Conservation (phyloP, 2,888 invertebrate species). For the Eupithecia dodoneata region DNA sequence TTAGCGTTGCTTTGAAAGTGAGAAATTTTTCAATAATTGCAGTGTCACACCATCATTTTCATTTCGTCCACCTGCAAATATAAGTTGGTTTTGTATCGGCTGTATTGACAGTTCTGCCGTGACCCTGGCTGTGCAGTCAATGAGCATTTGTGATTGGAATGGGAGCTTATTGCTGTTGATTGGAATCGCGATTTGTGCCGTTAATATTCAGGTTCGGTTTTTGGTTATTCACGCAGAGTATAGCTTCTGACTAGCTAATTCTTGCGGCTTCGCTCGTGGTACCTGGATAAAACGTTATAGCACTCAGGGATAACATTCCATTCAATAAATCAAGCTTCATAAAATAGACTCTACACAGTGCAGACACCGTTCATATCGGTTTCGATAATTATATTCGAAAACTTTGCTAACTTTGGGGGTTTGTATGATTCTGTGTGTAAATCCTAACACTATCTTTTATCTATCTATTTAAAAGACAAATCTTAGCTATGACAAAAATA, state of each 20-base stretch:
- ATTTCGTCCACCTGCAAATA: not conserved
- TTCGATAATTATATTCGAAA: not conserved
- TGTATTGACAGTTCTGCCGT: constrained; percentile 30
- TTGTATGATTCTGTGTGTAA: not conserved
- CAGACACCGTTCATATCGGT: not conserved
- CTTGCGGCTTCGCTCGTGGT: not conserved
- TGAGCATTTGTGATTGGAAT: constrained; percentile 30
- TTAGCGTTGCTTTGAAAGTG: not conserved
- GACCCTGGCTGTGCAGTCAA: constrained; percentile 28
- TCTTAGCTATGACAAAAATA: not conserved
- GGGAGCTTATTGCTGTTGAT: constrained; percentile 12
- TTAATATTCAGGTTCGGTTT: not conserved
- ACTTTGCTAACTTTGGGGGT: not conserved
- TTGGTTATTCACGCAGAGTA: not conserved
- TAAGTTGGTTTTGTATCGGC: not conserved
- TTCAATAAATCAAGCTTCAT: not conserved
- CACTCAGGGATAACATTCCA: not conserved
- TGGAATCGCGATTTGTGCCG: not conserved
- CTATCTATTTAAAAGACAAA: not conserved
- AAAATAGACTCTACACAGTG: too few species aligned
- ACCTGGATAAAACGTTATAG: not conserved
- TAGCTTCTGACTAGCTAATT: not conserved
- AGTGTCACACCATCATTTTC: not conserved
- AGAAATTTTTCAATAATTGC: not conserved
- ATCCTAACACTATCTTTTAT: not conserved